A percentile compares a stretch with the other conserved stretches of the same genome.
These are phyloP conservation scores for Synergus laeviventris DNA, from an alignment of 2,888 invertebrate genomes.

Conservation along the genomic window DNA sequence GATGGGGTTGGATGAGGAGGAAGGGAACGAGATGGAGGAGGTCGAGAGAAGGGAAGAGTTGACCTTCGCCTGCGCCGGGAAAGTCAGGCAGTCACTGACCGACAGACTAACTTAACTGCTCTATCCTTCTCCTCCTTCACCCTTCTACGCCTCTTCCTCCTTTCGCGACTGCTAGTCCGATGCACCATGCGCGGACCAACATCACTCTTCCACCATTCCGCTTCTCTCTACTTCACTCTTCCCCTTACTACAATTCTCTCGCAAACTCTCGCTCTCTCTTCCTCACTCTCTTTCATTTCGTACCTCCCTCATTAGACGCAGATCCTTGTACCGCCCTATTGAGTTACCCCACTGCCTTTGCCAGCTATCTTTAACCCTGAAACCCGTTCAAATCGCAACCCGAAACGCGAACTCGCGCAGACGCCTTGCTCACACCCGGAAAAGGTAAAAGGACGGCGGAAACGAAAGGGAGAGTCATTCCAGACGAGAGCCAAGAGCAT, in stretches of 20 bases:
- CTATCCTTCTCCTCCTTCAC: conserved; percentile 57
- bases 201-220: conserved; percentile 45
- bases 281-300: conserved; percentile 1
- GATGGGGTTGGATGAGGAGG: conserved; percentile 52
- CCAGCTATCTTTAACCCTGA: conserved; percentile 67
- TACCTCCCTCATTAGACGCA: conserved; percentile 27
- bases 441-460: conserved; percentile 8
- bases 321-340: conserved; percentile 57
- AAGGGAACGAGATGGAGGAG: conserved; percentile 53
- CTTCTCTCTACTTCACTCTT: conserved; percentile 41
- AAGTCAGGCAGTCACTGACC: conserved; percentile 76
- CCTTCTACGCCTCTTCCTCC: conserved; percentile 53
- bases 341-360: conserved; percentile 66
- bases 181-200: conserved; percentile 62
- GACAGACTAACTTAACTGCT: conserved; percentile 75
- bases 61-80: conserved; percentile 75
- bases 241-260: conserved; percentile 45
- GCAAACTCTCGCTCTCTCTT: conserved; percentile 36
- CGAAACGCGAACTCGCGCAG: conserved; percentile 31
- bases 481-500: not conserved
- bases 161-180: conserved; percentile 70
- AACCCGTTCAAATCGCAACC: conserved; percentile 63
- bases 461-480: conserved; percentile 12
- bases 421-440: conserved; percentile 13
- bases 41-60: conserved; percentile 71